Percentiles rank a stretch among this genome's conserved stretches.
These are phyloP conservation scores for Bubo scandiacus DNA, from an alignment of 2,113 vertebrate genomes.

Conservation along the genomic window DNA sequence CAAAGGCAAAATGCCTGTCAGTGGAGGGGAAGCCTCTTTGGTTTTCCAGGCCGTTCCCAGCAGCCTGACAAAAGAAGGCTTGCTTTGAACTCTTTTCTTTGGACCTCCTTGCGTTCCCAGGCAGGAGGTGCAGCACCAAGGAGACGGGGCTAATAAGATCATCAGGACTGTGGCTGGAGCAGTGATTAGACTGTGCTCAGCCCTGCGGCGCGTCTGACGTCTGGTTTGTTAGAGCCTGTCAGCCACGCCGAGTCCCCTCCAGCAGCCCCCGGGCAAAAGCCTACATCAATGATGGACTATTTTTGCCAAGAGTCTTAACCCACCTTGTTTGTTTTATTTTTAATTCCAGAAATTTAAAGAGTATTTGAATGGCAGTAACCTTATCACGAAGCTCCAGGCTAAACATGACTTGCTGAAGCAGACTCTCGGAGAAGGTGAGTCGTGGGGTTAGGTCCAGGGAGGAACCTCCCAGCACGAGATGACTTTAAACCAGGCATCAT, in stretches of 20 bases:
- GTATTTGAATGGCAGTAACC: constrained; percentile 96
- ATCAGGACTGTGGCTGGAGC: not conserved
- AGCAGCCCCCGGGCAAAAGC: not conserved
- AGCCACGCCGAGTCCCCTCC: not conserved
- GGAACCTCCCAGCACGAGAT: not conserved
- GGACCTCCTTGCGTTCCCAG: not conserved
- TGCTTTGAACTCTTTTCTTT: not conserved
- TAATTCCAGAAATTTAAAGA: constrained; percentile 94
- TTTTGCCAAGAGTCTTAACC: not conserved
- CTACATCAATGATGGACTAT: accelerated
- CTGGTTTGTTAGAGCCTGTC: not conserved
- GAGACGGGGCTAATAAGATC: not conserved
- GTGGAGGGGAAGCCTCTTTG: not conserved
- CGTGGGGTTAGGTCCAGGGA: accelerated
- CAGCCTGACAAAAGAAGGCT: constrained; percentile 11
- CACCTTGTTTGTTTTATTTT: not conserved
- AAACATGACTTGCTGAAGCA: constrained; percentile 98
- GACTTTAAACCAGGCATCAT: not conserved
- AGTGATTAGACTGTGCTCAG: not conserved
- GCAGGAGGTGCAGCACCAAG: not conserved
- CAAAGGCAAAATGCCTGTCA: not conserved
- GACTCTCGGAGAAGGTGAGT: constrained; percentile 95
- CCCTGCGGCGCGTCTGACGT: not conserved
- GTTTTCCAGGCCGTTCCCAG: not conserved
- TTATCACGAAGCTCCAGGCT: constrained; percentile 96